These are phyloP conservation scores for Tromatobia lineatoria DNA, from an alignment of 2,888 invertebrate genomes.

Conservation along the genomic window DNA sequence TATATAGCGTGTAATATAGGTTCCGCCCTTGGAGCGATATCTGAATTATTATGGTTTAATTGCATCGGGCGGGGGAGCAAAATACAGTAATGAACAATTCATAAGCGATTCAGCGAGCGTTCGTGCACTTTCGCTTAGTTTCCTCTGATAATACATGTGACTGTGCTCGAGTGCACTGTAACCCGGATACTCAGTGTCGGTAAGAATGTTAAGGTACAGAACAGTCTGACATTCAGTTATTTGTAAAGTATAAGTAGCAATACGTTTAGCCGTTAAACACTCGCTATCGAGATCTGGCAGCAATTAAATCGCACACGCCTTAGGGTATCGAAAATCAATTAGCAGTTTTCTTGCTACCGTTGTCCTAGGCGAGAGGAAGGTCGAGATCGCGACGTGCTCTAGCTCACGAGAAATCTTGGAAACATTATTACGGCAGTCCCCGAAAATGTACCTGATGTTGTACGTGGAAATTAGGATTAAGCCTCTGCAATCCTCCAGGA, in stretches of 20 bases:
- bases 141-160: conserved; percentile 28
- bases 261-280: conserved; percentile 10
- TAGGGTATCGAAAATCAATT: conserved; percentile 67
- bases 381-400: conserved; percentile 41
- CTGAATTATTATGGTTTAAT: conserved; percentile 67
- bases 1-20: conserved; percentile 58
- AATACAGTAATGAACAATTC: conserved; percentile 36
- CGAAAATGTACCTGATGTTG: conserved; percentile 33
- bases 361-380: conserved; percentile 50
- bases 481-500: too few species aligned
- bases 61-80: conserved; percentile 41
- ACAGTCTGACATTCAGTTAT: conserved; percentile 15
- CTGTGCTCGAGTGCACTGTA: conserved; percentile 43
- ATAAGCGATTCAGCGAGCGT: conserved; percentile 30
- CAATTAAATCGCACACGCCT: conserved; percentile 64
- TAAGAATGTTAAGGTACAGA: conserved; percentile 32
- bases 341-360: conserved; percentile 62
- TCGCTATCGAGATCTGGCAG: conserved; percentile 46
- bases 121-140: conserved; percentile 23
- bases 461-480: too few species aligned
- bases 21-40: conserved; percentile 67
- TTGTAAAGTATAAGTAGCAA: neutral
- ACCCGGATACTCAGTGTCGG: conserved; percentile 51
- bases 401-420: conserved; percentile 48
- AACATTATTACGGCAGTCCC: conserved; percentile 43